Percentiles rank a stretch among this genome's conserved stretches.
Conservation (phyloP, 1,140 invertebrate species). For the Drosophila gunungcola region DNA sequence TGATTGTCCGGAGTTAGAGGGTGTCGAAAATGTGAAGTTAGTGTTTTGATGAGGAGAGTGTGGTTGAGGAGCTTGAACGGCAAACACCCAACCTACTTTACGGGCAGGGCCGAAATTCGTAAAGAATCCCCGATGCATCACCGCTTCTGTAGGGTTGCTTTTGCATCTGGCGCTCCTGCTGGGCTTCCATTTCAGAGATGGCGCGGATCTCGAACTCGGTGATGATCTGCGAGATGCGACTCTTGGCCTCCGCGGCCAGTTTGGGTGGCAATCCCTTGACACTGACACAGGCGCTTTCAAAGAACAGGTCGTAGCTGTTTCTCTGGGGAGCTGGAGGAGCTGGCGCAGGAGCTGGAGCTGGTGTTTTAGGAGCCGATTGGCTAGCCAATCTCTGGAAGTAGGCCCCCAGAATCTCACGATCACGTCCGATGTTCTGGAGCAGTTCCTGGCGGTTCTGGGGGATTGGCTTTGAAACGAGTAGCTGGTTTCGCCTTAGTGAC, state of each 20-base stretch:
- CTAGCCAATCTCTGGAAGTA: slow-evolving; percentile 37
- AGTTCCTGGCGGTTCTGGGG: slow-evolving; percentile 38
- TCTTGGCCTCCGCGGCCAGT: slow-evolving; percentile 70
- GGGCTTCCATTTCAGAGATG: slow-evolving; percentile 59
- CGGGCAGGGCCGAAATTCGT: slow-evolving; percentile 50
- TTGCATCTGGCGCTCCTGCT: slow-evolving; percentile 14
- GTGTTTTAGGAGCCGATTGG: no score
- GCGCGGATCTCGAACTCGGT: slow-evolving; percentile 77
- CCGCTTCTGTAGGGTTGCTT: slow-evolving; percentile 1
- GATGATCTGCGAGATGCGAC: slow-evolving; percentile 70
- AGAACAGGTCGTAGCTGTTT: slow-evolving; percentile 73
- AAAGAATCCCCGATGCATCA: slow-evolving; percentile 34
- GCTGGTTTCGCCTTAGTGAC: slow-evolving; percentile 1
- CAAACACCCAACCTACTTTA: slow-evolving; percentile 46
- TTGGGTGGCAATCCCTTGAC: slow-evolving; percentile 72
- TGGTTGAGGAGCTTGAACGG: slow-evolving; percentile 6
- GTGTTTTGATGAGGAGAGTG: neutral
- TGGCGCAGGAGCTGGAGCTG: neutral
- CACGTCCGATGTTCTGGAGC: slow-evolving; percentile 32
- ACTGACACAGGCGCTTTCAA: slow-evolving; percentile 71
- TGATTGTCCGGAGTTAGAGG: slow-evolving; percentile 7
- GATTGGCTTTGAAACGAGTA: slow-evolving; percentile 6
- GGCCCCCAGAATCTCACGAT: slow-evolving; percentile 29
- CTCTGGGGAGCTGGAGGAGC: slow-evolving; percentile 16
- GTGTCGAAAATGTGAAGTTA: slow-evolving; percentile 6